Conservation (phyloP, 2,797 vertebrate species). For the Sternotherus odoratus region DNA sequence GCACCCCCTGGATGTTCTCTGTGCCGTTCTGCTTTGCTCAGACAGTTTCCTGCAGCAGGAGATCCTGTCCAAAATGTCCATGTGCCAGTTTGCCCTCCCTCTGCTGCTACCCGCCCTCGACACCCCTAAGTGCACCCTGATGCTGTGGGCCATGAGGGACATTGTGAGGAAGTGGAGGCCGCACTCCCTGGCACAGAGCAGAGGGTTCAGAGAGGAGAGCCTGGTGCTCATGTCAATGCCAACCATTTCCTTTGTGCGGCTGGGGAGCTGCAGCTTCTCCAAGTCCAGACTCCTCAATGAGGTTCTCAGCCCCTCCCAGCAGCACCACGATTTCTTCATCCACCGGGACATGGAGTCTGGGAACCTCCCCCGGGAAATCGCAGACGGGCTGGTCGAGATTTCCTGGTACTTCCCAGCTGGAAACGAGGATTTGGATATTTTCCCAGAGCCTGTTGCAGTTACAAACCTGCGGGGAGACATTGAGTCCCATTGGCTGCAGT, state of each 20-base stretch:
- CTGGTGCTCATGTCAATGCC: no score
- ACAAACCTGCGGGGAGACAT: background rate
- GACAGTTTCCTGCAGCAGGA: background rate
- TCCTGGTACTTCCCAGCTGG: background rate
- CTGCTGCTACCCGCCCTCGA: background rate
- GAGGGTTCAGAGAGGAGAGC: no score
- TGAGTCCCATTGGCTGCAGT: background rate
- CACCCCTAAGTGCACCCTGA: background rate
- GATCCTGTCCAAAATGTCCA: background rate
- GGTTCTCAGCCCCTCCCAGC: background rate
- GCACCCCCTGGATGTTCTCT: constrained; percentile 82
- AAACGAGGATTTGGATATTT: background rate
- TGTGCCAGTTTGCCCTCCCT: background rate
- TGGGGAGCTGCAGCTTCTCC: background rate
- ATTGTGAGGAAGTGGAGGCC: background rate
- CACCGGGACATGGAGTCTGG: background rate
- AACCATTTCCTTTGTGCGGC: background rate
- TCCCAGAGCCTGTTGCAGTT: background rate
- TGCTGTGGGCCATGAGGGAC: background rate
- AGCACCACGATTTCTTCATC: background rate
- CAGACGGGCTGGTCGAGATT: background rate
- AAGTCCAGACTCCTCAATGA: background rate
- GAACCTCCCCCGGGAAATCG: background rate
- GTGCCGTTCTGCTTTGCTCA: constrained; percentile 79
- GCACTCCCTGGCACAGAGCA: no score